Conservation (phyloP, 2,797 vertebrate genomes). For the Numenius phaeopus region DNA sequence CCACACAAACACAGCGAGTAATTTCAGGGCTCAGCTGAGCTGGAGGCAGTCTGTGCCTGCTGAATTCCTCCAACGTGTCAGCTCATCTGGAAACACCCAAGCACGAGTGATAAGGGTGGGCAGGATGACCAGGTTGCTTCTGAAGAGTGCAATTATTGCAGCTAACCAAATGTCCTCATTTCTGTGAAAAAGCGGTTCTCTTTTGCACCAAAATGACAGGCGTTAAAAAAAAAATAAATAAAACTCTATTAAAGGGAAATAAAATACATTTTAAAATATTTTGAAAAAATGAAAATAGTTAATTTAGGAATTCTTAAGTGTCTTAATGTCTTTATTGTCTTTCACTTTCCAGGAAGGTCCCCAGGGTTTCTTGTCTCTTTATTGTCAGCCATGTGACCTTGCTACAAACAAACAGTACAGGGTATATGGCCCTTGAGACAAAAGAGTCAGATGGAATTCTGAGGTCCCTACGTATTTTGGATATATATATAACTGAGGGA, state of each 20-base stretch:
- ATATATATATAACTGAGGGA: background rate
- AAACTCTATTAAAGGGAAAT: background rate
- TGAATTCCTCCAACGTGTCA: background rate
- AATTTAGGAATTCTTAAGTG: background rate
- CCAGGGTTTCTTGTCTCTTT: background rate
- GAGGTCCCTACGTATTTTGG: background rate
- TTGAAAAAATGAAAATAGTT: background rate
- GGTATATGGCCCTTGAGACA: background rate
- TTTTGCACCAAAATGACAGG: background rate
- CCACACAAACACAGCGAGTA: background rate
- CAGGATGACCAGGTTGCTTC: background rate
- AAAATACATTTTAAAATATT: background rate
- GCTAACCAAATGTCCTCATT: background rate
- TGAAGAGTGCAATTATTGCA: background rate
- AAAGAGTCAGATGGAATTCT: background rate
- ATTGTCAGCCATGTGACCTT: fast-evolving
- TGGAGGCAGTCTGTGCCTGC: background rate
- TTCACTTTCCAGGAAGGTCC: background rate
- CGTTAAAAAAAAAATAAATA: background rate
- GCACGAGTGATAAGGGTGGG: background rate
- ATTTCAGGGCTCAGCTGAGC: background rate
- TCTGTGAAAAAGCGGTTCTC: background rate
- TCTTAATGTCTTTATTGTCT: background rate
- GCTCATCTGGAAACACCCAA: background rate
- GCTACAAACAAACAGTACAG: background rate